These are phyloP conservation scores for Cyanoramphus novaezelandiae DNA, from an alignment of 2,113 vertebrate genomes.

Conservation along the genomic window DNA sequence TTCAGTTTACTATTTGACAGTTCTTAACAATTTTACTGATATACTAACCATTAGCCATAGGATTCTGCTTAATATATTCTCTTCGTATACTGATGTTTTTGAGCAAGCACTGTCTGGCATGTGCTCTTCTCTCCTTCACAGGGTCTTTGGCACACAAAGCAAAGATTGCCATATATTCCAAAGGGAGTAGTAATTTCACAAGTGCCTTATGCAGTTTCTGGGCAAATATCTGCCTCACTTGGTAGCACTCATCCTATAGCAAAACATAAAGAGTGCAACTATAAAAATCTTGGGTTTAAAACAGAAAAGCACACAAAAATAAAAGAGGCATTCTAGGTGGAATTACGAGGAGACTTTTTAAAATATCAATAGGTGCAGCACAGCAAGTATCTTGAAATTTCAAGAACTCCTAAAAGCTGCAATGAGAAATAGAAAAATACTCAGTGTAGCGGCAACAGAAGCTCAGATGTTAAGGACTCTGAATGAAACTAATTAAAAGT, in stretches of 20 bases:
- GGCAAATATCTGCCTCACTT: conserved; percentile 97
- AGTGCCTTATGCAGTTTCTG: conserved; percentile 97
- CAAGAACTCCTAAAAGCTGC: background rate
- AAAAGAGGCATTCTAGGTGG: background rate
- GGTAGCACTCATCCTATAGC: conserved; percentile 95
- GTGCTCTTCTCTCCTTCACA: conserved; percentile 95
- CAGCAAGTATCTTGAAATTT: background rate
- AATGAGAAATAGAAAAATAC: background rate
- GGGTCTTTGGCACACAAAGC: conserved; percentile 98
- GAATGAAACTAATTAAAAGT: background rate
- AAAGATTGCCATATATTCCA: conserved; percentile 98
- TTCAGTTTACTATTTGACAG: background rate
- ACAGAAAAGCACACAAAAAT: background rate
- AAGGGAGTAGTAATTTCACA: conserved; percentile 90
- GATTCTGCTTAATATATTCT: conserved; percentile 97
- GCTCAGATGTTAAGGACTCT: background rate
- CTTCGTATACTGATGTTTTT: conserved; percentile 98
- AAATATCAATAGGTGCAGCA: background rate
- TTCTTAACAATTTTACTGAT: background rate
- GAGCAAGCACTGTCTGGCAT: conserved; percentile 96
- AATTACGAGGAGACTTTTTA: background rate
- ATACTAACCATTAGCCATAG: conserved; percentile 88
- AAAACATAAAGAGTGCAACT: conserved; percentile 21
- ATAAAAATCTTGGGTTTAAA: background rate
- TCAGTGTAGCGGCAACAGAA: background rate